These are phyloP conservation scores for Sinocyclocheilus anophthalmus DNA, from an alignment of 2,113 vertebrate genomes.

Conservation along the genomic window DNA sequence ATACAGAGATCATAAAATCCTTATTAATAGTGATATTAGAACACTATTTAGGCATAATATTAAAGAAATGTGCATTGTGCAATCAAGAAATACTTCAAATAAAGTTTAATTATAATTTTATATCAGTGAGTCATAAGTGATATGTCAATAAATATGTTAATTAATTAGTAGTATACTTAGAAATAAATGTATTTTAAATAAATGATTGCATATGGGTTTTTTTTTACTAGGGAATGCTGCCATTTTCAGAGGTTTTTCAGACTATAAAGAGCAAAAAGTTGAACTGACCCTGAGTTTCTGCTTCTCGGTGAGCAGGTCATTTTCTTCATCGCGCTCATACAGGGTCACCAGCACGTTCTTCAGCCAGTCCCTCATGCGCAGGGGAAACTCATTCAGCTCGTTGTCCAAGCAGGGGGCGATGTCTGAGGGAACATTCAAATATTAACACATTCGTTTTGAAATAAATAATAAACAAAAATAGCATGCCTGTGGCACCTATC, in stretches of 20 bases:
- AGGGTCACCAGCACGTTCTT: conserved; percentile 98
- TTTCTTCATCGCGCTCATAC: conserved; percentile 90
- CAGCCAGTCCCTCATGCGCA: conserved; percentile 99
- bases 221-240: too few species aligned
- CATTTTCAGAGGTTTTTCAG: not conserved
- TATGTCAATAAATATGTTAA: too few species aligned
- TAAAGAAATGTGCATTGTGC: too few species aligned
- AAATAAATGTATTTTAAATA: too few species aligned
- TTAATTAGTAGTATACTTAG: too few species aligned
- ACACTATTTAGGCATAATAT: too few species aligned
- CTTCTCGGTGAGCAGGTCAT: conserved; percentile 96
- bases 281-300: conserved; percentile 91
- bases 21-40: too few species aligned
- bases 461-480: not conserved
- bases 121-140: too few species aligned
- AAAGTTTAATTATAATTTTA: too few species aligned
- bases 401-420: conserved; percentile 88
- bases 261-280: not conserved
- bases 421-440: conserved; percentile 68
- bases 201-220: too few species aligned
- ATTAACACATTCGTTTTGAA: not conserved
- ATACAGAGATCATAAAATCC: too few species aligned
- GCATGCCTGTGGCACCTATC: not conserved
- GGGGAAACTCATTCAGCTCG: conserved; percentile 93
- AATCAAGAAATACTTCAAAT: too few species aligned